phyloP scores from a whole-genome alignment of 2,888 invertebrate genomes.

The Teleogryllus oceanicus region DNA sequence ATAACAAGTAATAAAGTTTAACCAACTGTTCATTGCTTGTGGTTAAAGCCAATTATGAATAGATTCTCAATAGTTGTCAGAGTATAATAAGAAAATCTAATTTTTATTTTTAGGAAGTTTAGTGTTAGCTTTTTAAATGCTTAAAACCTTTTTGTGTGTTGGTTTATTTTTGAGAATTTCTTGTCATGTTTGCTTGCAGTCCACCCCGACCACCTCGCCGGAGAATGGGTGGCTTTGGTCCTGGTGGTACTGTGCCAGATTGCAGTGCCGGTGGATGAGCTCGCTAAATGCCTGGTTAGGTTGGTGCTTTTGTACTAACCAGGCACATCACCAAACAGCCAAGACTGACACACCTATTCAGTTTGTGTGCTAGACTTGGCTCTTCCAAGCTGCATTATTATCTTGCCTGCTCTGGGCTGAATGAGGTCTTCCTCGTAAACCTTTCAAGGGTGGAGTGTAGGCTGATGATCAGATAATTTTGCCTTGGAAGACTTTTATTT shows the following conservation, averaged over 20 bases:
- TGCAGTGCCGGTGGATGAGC: background rate
- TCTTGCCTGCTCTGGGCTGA: background rate
- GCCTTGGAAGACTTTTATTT: background rate
- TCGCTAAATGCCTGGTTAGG: background rate
- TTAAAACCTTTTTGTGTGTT: too few relatives aligned
- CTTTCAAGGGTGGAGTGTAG: background rate
- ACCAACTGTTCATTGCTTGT: too few relatives aligned
- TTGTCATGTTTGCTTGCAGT: background rate
- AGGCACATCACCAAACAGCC: background rate
- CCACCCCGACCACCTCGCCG: background rate
- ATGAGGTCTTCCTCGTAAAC: background rate
- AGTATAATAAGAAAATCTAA: too few relatives aligned
- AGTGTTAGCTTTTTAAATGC: too few relatives aligned
- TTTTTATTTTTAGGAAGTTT: too few relatives aligned
- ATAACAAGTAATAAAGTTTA: too few relatives aligned
- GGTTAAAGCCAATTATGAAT: too few relatives aligned
- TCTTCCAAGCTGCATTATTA: background rate
- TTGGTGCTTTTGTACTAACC: background rate
- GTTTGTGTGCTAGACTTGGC: background rate
- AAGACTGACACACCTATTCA: background rate
- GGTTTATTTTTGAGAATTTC: too few relatives aligned
- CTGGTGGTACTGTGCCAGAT: background rate
- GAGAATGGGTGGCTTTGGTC: conserved; percentile 8
- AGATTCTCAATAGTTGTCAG: too few relatives aligned
- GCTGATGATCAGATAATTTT: background rate